Conservation (phyloP, 2,113 vertebrate species). For the Lanius collurio region DNA sequence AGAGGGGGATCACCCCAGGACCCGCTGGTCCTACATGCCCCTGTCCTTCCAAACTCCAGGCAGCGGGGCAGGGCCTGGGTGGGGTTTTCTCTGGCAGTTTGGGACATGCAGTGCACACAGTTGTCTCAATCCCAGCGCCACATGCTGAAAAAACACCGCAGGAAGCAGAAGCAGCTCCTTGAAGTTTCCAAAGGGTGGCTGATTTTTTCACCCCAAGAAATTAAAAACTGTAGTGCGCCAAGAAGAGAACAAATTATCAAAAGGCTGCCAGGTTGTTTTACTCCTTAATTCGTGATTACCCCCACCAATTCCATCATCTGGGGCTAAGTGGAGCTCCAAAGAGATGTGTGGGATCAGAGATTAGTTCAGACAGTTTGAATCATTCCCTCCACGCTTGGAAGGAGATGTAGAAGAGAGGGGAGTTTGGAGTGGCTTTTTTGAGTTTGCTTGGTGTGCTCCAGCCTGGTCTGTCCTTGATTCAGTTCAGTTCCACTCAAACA, state of each 20-base stretch:
- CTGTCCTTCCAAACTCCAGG: neutral
- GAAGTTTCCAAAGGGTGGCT: neutral
- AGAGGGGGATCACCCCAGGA: neutral
- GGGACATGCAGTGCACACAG: neutral
- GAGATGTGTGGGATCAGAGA: neutral
- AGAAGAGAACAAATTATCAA: neutral
- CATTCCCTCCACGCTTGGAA: neutral
- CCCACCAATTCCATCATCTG: neutral
- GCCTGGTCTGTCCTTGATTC: neutral
- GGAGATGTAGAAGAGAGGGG: neutral
- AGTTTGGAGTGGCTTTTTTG: neutral
- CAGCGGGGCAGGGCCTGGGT: neutral
- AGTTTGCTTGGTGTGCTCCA: neutral
- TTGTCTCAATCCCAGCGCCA: fast-evolving
- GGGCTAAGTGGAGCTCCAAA: neutral
- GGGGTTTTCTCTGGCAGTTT: neutral
- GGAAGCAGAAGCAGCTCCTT: neutral
- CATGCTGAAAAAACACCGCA: fast-evolving
- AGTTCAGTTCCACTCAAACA: neutral
- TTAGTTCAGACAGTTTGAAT: neutral
- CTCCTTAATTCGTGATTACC: neutral
- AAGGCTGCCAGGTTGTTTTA: neutral
- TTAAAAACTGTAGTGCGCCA: neutral
- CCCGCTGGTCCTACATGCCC: neutral
- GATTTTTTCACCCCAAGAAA: neutral